Evolutionary conservation across 2,888 invertebrate genomes (phyloP), one percentile per base, ranked within the genome.

Genomic region (Volucella inflata): DNA sequence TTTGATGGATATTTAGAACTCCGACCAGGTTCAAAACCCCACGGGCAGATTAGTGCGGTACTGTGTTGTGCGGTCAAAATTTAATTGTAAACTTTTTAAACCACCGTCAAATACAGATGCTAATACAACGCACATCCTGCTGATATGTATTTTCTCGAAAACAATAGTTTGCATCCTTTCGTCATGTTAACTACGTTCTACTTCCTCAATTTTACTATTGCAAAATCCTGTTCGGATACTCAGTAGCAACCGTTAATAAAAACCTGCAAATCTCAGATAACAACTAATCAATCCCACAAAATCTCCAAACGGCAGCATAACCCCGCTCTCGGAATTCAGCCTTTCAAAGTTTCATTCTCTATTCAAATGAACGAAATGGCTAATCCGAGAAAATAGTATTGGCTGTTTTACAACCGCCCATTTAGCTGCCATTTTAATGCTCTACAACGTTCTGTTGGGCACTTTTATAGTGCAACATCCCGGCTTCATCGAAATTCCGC

Each of bases 191-290:
- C 6, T 30, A 10, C 30, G n/a, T 60, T n/a, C 44, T n/a, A 44
- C 12, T 60, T 44, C 14, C 38, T 48, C 16, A 2, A 8, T 48
- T 38, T 14, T 30, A 57, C 10, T 10, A 8, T 48, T 38, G 12
- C 16, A 64, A 48, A 64, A 8, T 36, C 11, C 50, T 38, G 2
- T n/a, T 53, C 21, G n/a, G 9, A 36, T 36, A n/a, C 30, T 17
- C n/a, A 11, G 68, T 30, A 11, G 68, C 14, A 55, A 68, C 55
- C 53, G 42, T 84, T 70, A 84, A 80, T 80, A 75, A 80, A 79
- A 80, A 80, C 60, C 80, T 84, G 84, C 65, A 75, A 83, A 75
- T 80, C 80, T 80, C 84, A 84, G 84, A 84, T 84, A 84, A 71
- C 84, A 80, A 48, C 75, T 79, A 84, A 84, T 80, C 84, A 80